Base-by-base conservation (phyloP, 2,888 invertebrate genomes). In the Epinotia demarniana region DNA sequence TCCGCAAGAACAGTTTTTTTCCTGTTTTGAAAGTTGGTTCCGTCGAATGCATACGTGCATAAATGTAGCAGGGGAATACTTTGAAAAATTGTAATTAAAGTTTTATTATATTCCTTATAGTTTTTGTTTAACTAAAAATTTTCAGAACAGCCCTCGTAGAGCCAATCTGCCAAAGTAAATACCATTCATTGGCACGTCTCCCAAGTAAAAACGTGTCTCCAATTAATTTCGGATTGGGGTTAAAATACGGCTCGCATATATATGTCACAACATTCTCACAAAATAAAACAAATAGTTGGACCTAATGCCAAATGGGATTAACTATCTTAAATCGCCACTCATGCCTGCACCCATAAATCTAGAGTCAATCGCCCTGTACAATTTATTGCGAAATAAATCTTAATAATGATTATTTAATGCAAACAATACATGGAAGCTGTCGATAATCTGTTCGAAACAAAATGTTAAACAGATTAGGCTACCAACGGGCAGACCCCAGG, bases 141-240 rank as follows among this genome's bases (percentile, higher is more conserved):
- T n/a, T n/a, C n/a, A n/a, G n/a, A n/a, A n/a, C n/a, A n/a, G n/a
- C n/a, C n/a, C n/a, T n/a, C n/a, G n/a, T n/a, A 19, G 27, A 5
- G 8, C 1, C 23, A 23, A 6, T 39, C 33, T 67, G 33, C 53
- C 53, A 55, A 33, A 2, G 66, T 11, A 33, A 58, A 58, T 16
- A 49, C 12, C 19, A 33, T 23, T 61, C 18, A 23, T 72, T 72
- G 72, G 64, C 64, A 23, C 6, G 12, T n/a, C n/a, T 43, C 27
- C 57, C 39, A 57, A 55, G 55, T 72, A 19, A 43, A 57, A 72
- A 58, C 12, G 72, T 58, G 64, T 19, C 49, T 27, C 16, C 66
- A 64, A 66, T 72, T 66, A 58, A 69, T 19, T 43, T 69, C 16
- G 16, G 39, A 23, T 19, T 69, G 43, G 46, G 46, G n/a, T 69